These are phyloP conservation scores for Smutsia gigantea DNA, from an alignment of 2,797 vertebrate species.

Conservation along the genomic window DNA sequence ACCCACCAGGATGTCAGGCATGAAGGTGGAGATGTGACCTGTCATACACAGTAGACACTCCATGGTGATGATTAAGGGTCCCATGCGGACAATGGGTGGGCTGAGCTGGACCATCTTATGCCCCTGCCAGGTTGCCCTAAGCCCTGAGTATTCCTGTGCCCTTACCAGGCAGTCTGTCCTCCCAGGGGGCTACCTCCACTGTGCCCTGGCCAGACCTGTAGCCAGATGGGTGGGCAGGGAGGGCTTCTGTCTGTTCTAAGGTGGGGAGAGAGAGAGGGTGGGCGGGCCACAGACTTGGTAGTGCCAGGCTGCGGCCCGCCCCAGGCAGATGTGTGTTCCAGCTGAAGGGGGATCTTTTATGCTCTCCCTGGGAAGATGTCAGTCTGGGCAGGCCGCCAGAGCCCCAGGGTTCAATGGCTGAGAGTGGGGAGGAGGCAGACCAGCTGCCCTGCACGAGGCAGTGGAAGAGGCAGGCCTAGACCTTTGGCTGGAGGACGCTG, in stretches of 20 bases:
- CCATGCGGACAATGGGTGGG: not conserved
- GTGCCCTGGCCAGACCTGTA: not conserved
- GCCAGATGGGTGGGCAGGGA: not conserved
- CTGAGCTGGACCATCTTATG: not conserved
- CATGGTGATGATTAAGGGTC: not conserved
- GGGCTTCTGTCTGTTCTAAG: not conserved
- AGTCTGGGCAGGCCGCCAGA: conserved; percentile 58
- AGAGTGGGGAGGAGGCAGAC: not conserved
- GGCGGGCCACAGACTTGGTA: not conserved
- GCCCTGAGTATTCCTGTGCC: not conserved
- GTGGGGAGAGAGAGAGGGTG: not conserved
- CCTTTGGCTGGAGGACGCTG: not conserved
- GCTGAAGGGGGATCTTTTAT: conserved; percentile 73
- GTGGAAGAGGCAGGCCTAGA: not conserved
- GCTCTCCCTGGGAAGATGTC: conserved; percentile 70
- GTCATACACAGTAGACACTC: not conserved
- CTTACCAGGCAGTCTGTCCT: not conserved
- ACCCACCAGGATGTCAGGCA: too few species aligned
- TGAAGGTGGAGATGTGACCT: not conserved
- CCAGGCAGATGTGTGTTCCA: conserved; percentile 55
- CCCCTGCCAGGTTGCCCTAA: not conserved
- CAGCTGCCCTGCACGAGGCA: not conserved
- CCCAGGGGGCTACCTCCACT: not conserved
- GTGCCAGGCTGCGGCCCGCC: conserved; percentile 51
- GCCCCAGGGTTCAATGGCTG: not conserved